Evolutionary conservation across 2,113 vertebrate species (phyloP).

Genomic region (Chionis minor): DNA sequence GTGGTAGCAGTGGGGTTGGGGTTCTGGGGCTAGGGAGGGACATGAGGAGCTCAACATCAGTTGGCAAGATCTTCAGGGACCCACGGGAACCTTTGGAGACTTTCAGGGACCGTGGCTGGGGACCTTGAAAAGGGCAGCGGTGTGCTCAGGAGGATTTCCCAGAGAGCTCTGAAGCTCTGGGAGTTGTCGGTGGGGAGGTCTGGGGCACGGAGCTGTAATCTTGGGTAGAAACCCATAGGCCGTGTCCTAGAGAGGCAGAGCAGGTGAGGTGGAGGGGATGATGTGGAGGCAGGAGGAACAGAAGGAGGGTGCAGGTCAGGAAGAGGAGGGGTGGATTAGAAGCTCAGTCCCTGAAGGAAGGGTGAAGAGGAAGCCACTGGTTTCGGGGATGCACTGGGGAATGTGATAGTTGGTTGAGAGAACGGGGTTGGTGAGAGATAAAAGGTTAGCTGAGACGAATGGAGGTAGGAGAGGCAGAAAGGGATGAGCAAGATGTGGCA

Average conservation of each 20-base stretch:
- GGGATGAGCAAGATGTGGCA: not conserved
- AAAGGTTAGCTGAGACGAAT: not conserved
- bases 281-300: not conserved
- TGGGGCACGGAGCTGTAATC: not conserved
- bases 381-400: not conserved
- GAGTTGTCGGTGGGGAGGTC: rapidly evolving
- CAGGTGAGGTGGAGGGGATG: not conserved
- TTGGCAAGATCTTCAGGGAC: not conserved
- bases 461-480: not conserved
- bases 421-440: not conserved
- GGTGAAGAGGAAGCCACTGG: not conserved
- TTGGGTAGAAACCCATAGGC: not conserved
- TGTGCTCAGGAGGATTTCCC: not conserved
- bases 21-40: too few species aligned
- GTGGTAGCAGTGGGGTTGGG: not conserved
- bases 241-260: not conserved
- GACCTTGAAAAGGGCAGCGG: not conserved
- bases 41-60: not conserved
- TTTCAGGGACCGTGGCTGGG: not conserved
- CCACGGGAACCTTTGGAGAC: not conserved
- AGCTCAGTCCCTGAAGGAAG: not conserved
- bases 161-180: not conserved
- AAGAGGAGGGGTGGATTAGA: not conserved
- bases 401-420: not conserved
- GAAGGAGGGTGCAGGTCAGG: not conserved